Conservation (phyloP, 2,797 vertebrate genomes). For the Sebastes wilsoni region DNA sequence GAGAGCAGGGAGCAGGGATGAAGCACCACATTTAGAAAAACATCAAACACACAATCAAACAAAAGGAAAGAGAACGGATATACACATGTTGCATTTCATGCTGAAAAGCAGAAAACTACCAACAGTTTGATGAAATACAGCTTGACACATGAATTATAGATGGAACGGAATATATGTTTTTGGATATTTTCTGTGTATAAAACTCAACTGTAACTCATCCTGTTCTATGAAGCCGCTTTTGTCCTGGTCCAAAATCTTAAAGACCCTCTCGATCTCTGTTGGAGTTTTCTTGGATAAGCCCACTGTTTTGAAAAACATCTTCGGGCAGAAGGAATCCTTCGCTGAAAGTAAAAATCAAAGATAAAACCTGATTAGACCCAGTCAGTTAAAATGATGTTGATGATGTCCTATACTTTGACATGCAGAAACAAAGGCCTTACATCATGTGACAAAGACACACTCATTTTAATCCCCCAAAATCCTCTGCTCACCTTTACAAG, state of each 20-base stretch:
- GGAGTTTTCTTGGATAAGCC: conserved; percentile 83
- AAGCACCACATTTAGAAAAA: not conserved
- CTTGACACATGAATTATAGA: not conserved
- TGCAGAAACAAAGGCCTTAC: not conserved
- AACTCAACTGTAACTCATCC: conserved; percentile 85
- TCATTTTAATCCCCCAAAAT: not conserved
- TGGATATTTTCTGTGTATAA: not conserved
- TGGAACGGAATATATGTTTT: not conserved
- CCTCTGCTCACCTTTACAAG: conserved; percentile 88
- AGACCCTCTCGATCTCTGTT: conserved; percentile 81
- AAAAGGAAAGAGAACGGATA: too few relatives aligned
- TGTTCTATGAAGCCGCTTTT: conserved; percentile 85
- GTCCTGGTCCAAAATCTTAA: conserved; percentile 86
- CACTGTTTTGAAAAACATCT: conserved; percentile 82
- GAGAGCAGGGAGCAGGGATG: not conserved
- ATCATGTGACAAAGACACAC: not conserved
- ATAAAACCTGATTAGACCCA: not conserved
- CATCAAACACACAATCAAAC: not conserved
- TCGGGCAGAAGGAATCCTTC: conserved; percentile 84
- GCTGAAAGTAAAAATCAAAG: conserved; percentile 70
- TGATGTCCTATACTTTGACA: not conserved
- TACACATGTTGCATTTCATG: not conserved
- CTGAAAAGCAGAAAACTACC: not conserved
- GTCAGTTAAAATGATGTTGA: not conserved
- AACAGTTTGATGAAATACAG: not conserved